Evolutionary conservation across 1,140 invertebrate species (phyloP), one percentile per base, ranked within the genome.

Genomic region (Dendroctonus ponderosae): DNA sequence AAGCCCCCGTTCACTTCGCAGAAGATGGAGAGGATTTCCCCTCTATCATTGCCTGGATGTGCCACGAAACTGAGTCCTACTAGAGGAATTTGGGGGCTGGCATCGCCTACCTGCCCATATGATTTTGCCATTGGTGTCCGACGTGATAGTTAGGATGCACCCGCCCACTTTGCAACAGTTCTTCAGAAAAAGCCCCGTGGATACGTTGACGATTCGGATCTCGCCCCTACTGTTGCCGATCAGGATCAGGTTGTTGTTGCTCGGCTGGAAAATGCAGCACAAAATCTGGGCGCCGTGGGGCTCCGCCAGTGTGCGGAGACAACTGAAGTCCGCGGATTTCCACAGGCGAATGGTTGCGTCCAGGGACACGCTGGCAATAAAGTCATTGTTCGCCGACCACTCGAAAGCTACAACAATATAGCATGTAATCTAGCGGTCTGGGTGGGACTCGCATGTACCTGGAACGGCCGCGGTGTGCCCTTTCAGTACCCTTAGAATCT

Each of bases 191-290:
- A 92, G 91, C 68, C 93, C 93, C 26, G 92, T 94, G 0, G 93
- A 95, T 5, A 94, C 84, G 79, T 95, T 95, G 43, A 93, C 81
- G 41, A 93, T 86, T 77, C 90, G 86, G 4, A 96, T 83, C 76
- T 89, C 82, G 41, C 91, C 90, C 75, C 85, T 84, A 9, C 84
- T 86, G 77, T 91, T 94, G 1, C 92, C 92, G 66, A 89, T 87
- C 75, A 92, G 84, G 71, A 94, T 86, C 81, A 94, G 87, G 81
- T 96, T 95, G 75, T 94, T 94, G 78, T 96, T 96, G 15, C 87
- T 83, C 0, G 92, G 92, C 76, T 92, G 89, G 79, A 95, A 95
- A 38, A 86, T 82, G 78, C 91, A 93, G 68, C 86, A 90, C 0
- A 91, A 80, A 49, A 93, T 80, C 75, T 89, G 85, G 11, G 84